These are phyloP conservation scores for Amazona ochrocephala DNA, from an alignment of 2,797 vertebrate species.

Conservation along the genomic window DNA sequence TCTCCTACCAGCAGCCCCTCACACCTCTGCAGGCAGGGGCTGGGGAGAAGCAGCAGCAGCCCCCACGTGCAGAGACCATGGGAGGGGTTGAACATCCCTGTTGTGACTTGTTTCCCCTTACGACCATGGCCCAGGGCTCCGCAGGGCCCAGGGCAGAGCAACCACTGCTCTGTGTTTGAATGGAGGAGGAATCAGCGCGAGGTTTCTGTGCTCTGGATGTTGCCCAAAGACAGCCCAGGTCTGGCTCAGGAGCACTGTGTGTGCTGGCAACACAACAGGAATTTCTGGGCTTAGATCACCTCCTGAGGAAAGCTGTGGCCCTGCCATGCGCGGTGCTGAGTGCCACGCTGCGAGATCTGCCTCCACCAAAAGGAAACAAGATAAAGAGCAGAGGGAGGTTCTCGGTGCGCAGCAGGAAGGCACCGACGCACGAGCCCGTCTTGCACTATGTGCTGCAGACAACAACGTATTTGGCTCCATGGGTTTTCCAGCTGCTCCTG, in stretches of 20 bases:
- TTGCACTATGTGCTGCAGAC: neutral
- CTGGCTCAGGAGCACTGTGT: neutral
- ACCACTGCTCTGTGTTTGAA: neutral
- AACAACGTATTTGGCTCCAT: neutral
- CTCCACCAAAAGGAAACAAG: slow-evolving; percentile 11
- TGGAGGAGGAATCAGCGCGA: neutral
- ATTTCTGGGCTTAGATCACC: slow-evolving; percentile 6
- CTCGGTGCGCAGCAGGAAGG: neutral
- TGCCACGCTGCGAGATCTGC: neutral
- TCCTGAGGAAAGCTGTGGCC: slow-evolving; percentile 10
- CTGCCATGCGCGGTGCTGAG: neutral
- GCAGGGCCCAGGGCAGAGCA: neutral
- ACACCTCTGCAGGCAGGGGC: neutral
- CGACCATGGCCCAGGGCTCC: neutral
- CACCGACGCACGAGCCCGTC: accelerated
- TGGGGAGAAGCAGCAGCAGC: neutral
- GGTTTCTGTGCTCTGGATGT: neutral
- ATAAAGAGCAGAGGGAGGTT: slow-evolving; percentile 7
- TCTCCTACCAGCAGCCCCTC: neutral
- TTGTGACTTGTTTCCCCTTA: neutral
- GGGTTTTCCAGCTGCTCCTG: neutral
- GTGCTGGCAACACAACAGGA: neutral
- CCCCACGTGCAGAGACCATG: accelerated
- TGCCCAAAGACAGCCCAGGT: neutral
- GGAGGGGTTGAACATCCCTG: accelerated